Conservation (phyloP, 2,888 invertebrate genomes). For the Cryptocheilus praepositus region DNA sequence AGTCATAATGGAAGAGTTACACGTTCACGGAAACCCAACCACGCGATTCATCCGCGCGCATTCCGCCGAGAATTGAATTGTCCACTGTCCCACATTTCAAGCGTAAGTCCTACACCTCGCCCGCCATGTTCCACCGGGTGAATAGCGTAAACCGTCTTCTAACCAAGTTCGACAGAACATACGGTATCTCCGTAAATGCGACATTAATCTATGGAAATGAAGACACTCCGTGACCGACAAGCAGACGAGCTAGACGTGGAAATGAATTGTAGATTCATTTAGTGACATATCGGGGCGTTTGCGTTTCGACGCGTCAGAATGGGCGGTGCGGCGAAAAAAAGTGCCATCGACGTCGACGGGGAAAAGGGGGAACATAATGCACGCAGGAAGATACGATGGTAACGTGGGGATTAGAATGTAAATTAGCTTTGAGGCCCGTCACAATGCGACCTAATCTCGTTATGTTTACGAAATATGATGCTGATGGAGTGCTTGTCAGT, state of each 20-base stretch:
- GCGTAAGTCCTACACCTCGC: no score
- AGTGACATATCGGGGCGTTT: neutral
- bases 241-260: neutral
- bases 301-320: slow-evolving; percentile 13
- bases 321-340: slow-evolving; percentile 11
- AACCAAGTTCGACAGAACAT: slow-evolving; percentile 14
- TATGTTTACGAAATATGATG: slow-evolving; percentile 68
- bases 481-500: slow-evolving; percentile 62
- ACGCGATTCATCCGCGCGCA: no score
- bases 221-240: slow-evolving; percentile 3
- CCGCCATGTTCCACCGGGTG: no score
- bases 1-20: neutral
- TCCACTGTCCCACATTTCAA: no score
- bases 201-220: slow-evolving; percentile 26
- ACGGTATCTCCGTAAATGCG: slow-evolving; percentile 10
- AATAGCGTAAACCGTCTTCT: neutral
- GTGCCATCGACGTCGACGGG: slow-evolving; percentile 1
- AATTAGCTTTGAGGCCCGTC: slow-evolving; percentile 60
- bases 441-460: slow-evolving; percentile 69
- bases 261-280: neutral
- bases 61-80: no score
- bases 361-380: slow-evolving; percentile 4
- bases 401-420: slow-evolving; percentile 66
- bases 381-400: no score
- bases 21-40: no score